These are phyloP conservation scores for Campylomormyrus numenius DNA, from an alignment of 2,113 vertebrate genomes.

Conservation along the genomic window DNA sequence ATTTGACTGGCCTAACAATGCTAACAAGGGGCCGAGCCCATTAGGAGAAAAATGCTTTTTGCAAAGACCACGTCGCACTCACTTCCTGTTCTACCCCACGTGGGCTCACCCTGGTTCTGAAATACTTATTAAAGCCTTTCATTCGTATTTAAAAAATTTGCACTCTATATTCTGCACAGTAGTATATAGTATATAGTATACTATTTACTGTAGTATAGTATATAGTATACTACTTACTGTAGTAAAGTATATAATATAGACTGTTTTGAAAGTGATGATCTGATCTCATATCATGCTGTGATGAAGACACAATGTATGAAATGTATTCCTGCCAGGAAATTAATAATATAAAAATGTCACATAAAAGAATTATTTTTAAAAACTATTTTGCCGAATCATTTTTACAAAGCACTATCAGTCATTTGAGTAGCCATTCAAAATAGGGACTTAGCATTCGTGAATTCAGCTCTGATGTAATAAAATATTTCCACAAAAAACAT, in stretches of 20 bases:
- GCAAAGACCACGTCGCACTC: not conserved
- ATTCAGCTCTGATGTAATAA: conserved; percentile 28
- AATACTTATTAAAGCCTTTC: not conserved
- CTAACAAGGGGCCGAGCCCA: not conserved
- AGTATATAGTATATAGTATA: not conserved
- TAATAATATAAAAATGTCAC: not conserved
- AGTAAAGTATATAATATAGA: not conserved
- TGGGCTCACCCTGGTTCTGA: not conserved
- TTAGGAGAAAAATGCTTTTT: not conserved
- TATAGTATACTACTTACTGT: no score
- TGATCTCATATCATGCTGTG: not conserved
- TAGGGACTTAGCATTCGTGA: conserved; percentile 24
- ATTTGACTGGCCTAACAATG: not conserved
- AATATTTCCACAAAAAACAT: conserved; percentile 24
- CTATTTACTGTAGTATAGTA: not conserved
- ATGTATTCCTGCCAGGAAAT: not conserved
- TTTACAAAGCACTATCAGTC: not conserved
- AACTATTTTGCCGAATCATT: not conserved
- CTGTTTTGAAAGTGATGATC: not conserved
- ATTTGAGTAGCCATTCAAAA: not conserved
- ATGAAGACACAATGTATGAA: not conserved
- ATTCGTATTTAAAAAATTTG: not conserved
- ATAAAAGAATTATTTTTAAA: not conserved
- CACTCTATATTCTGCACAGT: not conserved
- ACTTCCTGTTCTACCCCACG: not conserved